These are phyloP conservation scores for Planococcus citri DNA, from an alignment of 1,140 invertebrate species.

Conservation along the genomic window DNA sequence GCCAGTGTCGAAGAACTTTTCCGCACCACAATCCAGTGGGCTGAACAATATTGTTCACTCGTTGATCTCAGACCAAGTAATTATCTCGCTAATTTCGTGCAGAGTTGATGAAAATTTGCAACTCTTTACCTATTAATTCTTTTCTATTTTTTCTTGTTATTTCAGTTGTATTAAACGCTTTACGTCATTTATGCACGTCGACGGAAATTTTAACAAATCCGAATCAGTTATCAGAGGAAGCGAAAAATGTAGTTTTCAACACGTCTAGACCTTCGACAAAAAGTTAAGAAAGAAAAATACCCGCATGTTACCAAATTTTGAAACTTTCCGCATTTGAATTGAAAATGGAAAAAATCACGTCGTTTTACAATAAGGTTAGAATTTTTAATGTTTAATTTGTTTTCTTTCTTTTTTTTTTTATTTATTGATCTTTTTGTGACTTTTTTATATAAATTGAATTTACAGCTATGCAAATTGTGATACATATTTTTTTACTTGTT, in stretches of 20 bases:
- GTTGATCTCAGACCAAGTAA: conserved; percentile 82
- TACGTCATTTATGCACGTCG: conserved; percentile 76
- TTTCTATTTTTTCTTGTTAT: neutral
- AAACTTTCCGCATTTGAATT: neutral
- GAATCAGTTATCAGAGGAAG: conserved; percentile 73
- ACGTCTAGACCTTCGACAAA: neutral
- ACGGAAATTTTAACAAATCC: conserved; percentile 88
- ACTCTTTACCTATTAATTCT: neutral
- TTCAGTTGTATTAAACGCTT: conserved; percentile 80
- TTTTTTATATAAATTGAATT: conserved; percentile 1
- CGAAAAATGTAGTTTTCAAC: conserved; percentile 30
- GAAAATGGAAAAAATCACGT: neutral
- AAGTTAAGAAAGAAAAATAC: neutral
- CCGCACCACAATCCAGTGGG: conserved; percentile 80
- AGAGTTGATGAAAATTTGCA: neutral
- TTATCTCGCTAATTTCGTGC: no score
- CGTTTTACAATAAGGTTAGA: neutral
- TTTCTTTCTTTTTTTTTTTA: neutral
- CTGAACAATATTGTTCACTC: conserved; percentile 90
- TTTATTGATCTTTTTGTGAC: conserved; percentile 7
- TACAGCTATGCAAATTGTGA: conserved; percentile 2
- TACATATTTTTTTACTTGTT: conserved; percentile 1
- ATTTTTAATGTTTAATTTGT: neutral
- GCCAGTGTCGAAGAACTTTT: conserved; percentile 82
- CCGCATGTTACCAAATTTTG: neutral